Conservation (phyloP, 2,113 vertebrate species). For the Urocynchramus pylzowi region DNA sequence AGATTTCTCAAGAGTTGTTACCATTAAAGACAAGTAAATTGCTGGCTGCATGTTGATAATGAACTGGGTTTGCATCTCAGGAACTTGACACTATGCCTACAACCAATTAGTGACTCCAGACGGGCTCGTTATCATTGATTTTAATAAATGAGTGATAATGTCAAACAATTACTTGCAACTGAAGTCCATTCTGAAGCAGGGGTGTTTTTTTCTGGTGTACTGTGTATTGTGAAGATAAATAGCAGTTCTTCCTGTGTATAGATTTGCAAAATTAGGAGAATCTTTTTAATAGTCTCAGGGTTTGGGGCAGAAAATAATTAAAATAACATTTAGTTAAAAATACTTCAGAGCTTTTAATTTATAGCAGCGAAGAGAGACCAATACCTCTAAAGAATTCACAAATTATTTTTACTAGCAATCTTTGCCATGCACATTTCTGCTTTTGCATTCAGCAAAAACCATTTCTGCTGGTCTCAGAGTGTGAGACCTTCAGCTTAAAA, state of each 20-base stretch:
- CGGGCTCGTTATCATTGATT: background rate
- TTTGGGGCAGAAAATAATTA: background rate
- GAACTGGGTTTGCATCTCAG: background rate
- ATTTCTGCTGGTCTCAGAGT: background rate
- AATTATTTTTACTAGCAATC: background rate
- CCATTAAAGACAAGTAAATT: background rate
- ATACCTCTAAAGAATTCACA: background rate
- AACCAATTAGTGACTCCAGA: constrained; percentile 1
- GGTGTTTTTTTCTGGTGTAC: background rate
- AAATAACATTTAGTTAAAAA: background rate
- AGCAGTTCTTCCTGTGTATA: background rate
- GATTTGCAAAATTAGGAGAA: background rate
- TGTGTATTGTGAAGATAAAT: background rate
- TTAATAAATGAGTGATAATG: background rate
- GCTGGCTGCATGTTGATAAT: background rate
- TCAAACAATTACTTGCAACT: background rate
- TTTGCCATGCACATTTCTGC: background rate
- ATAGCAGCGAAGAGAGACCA: background rate
- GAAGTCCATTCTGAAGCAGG: background rate
- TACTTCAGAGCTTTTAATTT: background rate
- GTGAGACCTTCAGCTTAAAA: background rate
- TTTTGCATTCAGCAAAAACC: background rate
- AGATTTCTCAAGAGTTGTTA: background rate
- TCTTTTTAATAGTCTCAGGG: background rate
- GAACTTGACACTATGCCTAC: background rate